These are phyloP conservation scores for Anarrhichthys ocellatus DNA, from an alignment of 2,113 vertebrate genomes.

Conservation along the genomic window DNA sequence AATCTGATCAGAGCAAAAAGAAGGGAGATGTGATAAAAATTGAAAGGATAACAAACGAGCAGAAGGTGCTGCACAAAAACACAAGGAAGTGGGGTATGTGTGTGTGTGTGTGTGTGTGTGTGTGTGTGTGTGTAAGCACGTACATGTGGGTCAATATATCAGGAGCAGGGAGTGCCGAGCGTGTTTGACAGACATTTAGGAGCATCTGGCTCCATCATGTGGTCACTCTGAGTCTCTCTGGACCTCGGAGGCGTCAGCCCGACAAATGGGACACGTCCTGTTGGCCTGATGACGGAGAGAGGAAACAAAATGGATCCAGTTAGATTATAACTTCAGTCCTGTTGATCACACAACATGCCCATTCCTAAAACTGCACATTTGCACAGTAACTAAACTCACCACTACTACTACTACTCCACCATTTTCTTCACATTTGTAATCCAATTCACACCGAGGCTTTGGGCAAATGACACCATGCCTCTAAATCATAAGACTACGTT, in stretches of 20 bases:
- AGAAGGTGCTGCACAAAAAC: constrained; percentile 49
- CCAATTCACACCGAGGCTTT: constrained; percentile 11
- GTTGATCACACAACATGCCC: background rate
- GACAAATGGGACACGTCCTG: constrained; percentile 98
- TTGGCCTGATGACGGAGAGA: constrained; percentile 87
- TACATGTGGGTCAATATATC: constrained; percentile 83
- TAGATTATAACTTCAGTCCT: background rate
- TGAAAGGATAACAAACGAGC: constrained; percentile 27
- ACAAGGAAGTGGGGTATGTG: constrained; percentile 45
- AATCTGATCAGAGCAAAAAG: constrained; percentile 21
- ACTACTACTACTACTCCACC: background rate
- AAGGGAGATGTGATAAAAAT: background rate
- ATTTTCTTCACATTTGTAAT: constrained; percentile 1
- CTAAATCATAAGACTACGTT: constrained; percentile 38
- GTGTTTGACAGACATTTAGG: constrained; percentile 45
- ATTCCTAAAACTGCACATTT: background rate
- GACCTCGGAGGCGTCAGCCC: constrained; percentile 97
- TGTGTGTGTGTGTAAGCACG: constrained; percentile 76
- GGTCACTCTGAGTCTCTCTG: constrained; percentile 98
- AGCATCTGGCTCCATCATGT: constrained; percentile 62
- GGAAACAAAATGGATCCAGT: background rate
- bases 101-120: constrained; percentile 12
- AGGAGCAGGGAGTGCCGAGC: constrained; percentile 72
- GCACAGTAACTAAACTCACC: background rate
- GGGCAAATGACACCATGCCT: background rate